Evolutionary conservation across 2,888 invertebrate species (phyloP).

Genomic region (Cerastis rubricosa): DNA sequence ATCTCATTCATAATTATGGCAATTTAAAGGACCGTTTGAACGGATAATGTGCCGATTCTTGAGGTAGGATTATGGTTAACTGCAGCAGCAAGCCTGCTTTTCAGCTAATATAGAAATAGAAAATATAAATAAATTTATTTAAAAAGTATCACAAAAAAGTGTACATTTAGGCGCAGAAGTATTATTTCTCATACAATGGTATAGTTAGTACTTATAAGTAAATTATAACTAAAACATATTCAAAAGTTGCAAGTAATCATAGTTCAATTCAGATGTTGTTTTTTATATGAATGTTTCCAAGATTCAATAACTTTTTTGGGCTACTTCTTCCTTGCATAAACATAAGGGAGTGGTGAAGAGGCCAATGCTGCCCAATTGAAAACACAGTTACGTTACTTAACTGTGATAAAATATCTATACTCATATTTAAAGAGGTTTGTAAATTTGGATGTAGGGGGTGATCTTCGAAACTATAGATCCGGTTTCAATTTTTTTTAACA

Average conservation of each 20-base stretch:
- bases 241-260: too few relatives aligned
- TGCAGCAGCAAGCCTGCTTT: too few relatives aligned
- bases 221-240: too few relatives aligned
- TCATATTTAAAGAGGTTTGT: neutral
- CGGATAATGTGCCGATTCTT: neutral
- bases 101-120: too few relatives aligned
- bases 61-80: neutral
- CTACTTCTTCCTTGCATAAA: neutral
- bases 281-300: neutral
- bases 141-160: too few relatives aligned
- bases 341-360: neutral
- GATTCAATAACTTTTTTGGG: neutral
- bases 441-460: neutral
- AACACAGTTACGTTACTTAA: neutral
- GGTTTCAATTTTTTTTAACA: neutral
- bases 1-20: constrained; percentile 4
- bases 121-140: too few relatives aligned
- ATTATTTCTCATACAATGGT: too few relatives aligned
- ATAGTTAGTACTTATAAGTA: too few relatives aligned
- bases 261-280: too few relatives aligned
- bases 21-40: neutral
- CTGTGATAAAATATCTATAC: neutral
- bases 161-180: too few relatives aligned
- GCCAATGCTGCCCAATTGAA: neutral
- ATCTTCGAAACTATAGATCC: neutral